phyloP scores from a whole-genome alignment of 2,888 invertebrate genomes.

The Plagodis dolabraria region DNA sequence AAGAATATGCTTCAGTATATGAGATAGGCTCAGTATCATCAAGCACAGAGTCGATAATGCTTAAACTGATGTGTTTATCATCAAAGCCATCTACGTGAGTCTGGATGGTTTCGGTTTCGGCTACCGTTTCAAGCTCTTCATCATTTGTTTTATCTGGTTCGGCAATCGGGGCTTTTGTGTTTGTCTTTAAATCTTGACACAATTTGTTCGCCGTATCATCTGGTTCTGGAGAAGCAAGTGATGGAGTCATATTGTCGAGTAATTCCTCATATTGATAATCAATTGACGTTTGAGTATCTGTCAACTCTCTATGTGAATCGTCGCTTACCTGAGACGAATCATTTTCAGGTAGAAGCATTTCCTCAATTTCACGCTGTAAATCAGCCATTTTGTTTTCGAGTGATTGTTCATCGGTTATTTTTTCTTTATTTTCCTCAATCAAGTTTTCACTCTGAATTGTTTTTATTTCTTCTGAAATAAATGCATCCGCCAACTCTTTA shows the following conservation, averaged over 20 bases:
- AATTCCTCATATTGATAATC: conserved; percentile 66
- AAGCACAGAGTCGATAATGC: conserved; percentile 60
- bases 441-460: conserved; percentile 36
- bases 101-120: conserved; percentile 27
- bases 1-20: conserved; percentile 49
- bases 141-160: conserved; percentile 31
- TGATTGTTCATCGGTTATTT: conserved; percentile 69
- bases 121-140: conserved; percentile 8
- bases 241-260: conserved; percentile 64
- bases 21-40: conserved; percentile 54
- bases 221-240: conserved; percentile 67
- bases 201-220: conserved; percentile 46
- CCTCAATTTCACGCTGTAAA: conserved; percentile 78
- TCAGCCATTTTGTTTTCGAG: conserved; percentile 80
- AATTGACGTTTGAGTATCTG: conserved; percentile 57
- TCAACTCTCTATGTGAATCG: conserved; percentile 64
- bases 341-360: conserved; percentile 77
- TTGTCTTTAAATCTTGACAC: conserved; percentile 23
- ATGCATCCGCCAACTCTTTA: conserved; percentile 29
- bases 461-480: conserved; percentile 45
- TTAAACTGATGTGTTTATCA: conserved; percentile 61
- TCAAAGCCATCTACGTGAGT: conserved; percentile 44
- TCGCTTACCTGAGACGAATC: conserved; percentile 71
- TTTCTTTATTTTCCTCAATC: conserved; percentile 34
- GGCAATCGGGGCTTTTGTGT: conserved; percentile 5